These are phyloP conservation scores for Onthophagus taurus DNA, from an alignment of 1,140 invertebrate genomes.

Conservation along the genomic window DNA sequence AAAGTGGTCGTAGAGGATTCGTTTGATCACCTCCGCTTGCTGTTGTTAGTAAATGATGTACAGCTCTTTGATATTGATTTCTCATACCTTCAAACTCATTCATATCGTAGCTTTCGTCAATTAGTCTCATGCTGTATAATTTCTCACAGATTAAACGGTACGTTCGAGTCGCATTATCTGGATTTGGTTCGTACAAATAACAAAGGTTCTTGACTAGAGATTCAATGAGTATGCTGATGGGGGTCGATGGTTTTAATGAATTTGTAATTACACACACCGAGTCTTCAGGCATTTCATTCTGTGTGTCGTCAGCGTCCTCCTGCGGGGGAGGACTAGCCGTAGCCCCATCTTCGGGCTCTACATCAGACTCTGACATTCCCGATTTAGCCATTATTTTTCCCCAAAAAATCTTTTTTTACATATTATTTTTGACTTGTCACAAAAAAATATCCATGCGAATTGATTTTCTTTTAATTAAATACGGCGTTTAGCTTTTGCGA, in stretches of 20 bases:
- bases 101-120: slow-evolving; percentile 55
- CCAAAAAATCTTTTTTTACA: no score
- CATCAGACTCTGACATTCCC: slow-evolving; percentile 15
- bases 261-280: slow-evolving; percentile 2
- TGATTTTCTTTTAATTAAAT: no score
- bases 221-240: slow-evolving; percentile 51
- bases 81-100: slow-evolving; percentile 55
- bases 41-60: slow-evolving; percentile 49
- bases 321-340: no score
- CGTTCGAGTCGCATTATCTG: slow-evolving; percentile 42
- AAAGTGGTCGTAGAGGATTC: slow-evolving; percentile 37
- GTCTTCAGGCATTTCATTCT: not conserved
- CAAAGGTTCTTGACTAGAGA: slow-evolving; percentile 54
- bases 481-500: no score
- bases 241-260: slow-evolving; percentile 32
- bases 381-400: slow-evolving; percentile 20
- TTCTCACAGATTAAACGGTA: slow-evolving; percentile 56
- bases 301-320: not conserved
- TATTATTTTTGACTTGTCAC: no score
- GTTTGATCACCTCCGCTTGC: slow-evolving; percentile 44
- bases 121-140: slow-evolving; percentile 52
- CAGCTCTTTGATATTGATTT: slow-evolving; percentile 50
- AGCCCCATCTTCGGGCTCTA: not conserved
- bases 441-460: no score
- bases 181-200: slow-evolving; percentile 48